Conservation (phyloP, 2,888 invertebrate species). For the Augiades crinisus region DNA sequence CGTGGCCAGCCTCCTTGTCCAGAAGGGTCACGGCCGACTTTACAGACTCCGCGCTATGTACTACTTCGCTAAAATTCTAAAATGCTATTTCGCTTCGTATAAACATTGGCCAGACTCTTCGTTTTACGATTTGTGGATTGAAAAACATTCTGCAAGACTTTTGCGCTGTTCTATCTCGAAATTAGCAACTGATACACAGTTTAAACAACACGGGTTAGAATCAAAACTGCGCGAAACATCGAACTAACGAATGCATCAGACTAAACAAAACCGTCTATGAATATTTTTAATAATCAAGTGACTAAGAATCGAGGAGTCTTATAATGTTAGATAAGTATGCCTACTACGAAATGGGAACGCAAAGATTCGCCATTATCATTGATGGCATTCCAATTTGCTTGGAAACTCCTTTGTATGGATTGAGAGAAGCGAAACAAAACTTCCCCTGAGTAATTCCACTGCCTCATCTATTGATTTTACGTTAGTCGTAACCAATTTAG, state of each 20-base stretch:
- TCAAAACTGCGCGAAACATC: too few species aligned
- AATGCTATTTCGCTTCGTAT: neutral
- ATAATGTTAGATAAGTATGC: too few species aligned
- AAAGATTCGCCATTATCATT: too few species aligned
- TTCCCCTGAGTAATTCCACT: neutral
- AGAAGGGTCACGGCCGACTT: conserved; percentile 21
- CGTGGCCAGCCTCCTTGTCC: conserved; percentile 33
- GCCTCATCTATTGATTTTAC: conserved; percentile 38
- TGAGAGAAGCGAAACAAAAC: neutral
- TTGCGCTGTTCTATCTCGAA: neutral
- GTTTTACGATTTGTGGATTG: neutral
- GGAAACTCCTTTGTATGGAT: neutral
- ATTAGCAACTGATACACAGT: neutral
- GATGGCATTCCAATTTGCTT: neutral
- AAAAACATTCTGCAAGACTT: neutral
- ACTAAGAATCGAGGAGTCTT: too few species aligned
- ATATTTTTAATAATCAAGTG: too few species aligned
- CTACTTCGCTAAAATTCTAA: neutral
- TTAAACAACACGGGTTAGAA: too few species aligned
- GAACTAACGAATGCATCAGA: too few species aligned
- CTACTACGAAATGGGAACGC: too few species aligned
- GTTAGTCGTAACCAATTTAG: conserved; percentile 49
- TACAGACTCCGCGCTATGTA: conserved; percentile 3
- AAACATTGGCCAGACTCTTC: neutral
- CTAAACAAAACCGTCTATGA: too few species aligned